Base-by-base conservation (phyloP, 2,113 vertebrate genomes). In the Eulemur rufifrons region DNA sequence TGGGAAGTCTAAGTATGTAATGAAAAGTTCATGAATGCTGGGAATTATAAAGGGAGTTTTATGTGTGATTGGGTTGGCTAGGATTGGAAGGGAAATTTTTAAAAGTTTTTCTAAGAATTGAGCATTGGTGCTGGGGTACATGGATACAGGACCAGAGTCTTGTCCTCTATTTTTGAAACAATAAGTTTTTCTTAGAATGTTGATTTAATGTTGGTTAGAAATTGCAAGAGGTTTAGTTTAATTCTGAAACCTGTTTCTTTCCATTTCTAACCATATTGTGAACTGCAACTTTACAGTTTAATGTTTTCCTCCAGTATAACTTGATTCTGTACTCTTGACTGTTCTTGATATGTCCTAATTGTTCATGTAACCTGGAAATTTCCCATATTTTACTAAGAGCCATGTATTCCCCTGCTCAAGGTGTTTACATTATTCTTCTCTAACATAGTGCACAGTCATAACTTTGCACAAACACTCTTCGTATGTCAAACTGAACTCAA, bases 351-450 rank as follows among this genome's bases (percentile, higher is more conserved):
- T 1, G 39, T 59, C 1, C 14, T 77, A 0, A 6, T 0, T 0
- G 68, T 50, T 91, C 96, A 27, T 34, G 15, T 0, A 96, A 95
- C 77, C 81, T 94, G n/a, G 2, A 18, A 12, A 91, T 73, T 97
- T 94, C 0, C 98, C 98, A 21, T 97, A 14, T 95, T 98, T 88
- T 8, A 95, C 39, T 69, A 98, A 97, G 5, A 98, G 95, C 15
- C 97, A 85, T 0, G 63, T 0, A 27, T 98, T 99, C n/a, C 98
- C 98, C 25, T 96, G 96, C 66, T 95, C 95, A 3, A 99, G 77
- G 15, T 91, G 97, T 77, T 98, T n/a, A 0, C 97, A 8, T 45
- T 45, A 97, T 20, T 98, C 98, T 50, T 98, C 98, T 39, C 97
- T 96, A 0, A 91, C 69, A 13, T 91, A 52, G 6, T 84, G 97